phyloP scores from a whole-genome alignment of 2,888 invertebrate genomes.

The Phorcus lineatus region DNA sequence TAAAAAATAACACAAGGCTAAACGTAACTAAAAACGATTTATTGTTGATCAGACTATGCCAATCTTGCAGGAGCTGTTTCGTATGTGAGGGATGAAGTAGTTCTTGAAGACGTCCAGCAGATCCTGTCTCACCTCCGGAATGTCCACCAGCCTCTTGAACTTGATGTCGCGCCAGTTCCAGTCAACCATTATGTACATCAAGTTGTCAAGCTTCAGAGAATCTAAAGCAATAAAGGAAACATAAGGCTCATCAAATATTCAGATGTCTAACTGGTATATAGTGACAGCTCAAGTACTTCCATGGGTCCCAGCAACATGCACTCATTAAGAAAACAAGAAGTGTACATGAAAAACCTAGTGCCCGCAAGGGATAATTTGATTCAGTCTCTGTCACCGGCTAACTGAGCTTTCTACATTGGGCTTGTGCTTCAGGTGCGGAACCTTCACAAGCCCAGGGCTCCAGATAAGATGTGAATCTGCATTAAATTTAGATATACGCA shows the following conservation, averaged over 20 bases:
- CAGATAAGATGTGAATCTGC: no score
- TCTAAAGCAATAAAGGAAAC: slow-evolving; percentile 47
- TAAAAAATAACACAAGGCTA: no score
- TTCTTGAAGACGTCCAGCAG: slow-evolving; percentile 55
- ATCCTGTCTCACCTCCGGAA: slow-evolving; percentile 61
- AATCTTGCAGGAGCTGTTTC: slow-evolving; percentile 57
- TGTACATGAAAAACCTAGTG: no score
- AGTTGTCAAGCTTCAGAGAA: slow-evolving; percentile 56
- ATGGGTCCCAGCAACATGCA: no score
- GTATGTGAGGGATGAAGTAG: slow-evolving; percentile 55
- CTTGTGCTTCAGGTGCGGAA: no score
- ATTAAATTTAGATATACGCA: no score
- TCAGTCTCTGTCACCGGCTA: no score
- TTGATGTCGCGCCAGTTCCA: slow-evolving; percentile 72
- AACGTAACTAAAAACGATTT: background rate
- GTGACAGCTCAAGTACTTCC: background rate
- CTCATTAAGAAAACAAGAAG: no score
- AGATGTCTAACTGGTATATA: background rate
- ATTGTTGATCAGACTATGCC: slow-evolving; percentile 55
- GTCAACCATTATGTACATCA: slow-evolving; percentile 63
- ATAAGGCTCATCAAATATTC: background rate
- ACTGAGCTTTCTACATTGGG: no score
- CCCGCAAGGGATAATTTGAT: no score
- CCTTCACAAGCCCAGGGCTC: no score
- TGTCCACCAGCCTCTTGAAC: slow-evolving; percentile 63